Base-by-base conservation (phyloP, 2,888 invertebrate species). In the Cephus runcator region DNA sequence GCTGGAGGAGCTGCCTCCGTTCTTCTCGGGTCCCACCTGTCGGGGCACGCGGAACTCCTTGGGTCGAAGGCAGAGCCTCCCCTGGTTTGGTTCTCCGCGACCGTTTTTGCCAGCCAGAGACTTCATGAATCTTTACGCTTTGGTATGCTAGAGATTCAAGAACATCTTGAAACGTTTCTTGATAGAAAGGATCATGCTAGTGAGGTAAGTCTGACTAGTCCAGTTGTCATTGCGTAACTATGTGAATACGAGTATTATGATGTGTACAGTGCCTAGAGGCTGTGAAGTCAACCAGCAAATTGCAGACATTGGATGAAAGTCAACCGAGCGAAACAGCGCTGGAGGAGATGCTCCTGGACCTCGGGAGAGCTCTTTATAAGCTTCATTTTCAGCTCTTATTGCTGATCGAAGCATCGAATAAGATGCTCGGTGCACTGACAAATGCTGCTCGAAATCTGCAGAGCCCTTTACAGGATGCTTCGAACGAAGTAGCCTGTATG, bases 131-230 rank as follows among this genome's bases (percentile, higher is more conserved):
- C 96, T 3, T 93, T 98, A 77, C 95, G 97, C 76, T 98, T 97
- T 91, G 96, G 97, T 82, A 95, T 98, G 87, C 93, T 99, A 69
- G 98, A 98, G 91, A 96, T 99, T 83, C 97, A 98, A 87, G 98
- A 99, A 88, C 98, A 98, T 91, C 94, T 98, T 83, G 98, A 99
- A 91, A 98, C 98, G 0, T 98, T 97, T 91, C 95, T 97, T 85
- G 98, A 98, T 91, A 94, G 97, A 80, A 95, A 97, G 86, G 98
- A 98, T 89, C 97, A 98, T 88, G 96, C 97, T 0, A 92, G 95
- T 0, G 96, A 97, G 94, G 96, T 96, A 90, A 88, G 83, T 78
- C 56, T 36, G 31, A 33, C 33, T 12, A n/a, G 73, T 69, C 12
- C 34, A 71, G 68, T 40, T n/a, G 69, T 75, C 35, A 35, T 31